Percentiles rank a stretch among this genome's conserved stretches.
These are phyloP conservation scores for Enteromius unitaeniatus DNA, from an alignment of 2,797 vertebrate genomes.

Conservation along the genomic window DNA sequence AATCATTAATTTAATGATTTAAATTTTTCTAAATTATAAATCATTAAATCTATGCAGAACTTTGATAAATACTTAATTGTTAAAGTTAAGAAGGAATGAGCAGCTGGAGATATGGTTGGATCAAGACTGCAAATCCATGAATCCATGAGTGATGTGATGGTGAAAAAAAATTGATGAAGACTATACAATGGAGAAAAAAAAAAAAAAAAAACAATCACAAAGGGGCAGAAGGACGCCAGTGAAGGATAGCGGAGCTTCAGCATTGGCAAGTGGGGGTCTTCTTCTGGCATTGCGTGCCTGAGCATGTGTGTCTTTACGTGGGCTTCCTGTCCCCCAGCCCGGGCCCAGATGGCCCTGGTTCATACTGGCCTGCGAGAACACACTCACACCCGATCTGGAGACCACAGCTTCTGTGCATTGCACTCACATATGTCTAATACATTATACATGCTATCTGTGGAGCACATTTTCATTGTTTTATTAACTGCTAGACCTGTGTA, in stretches of 20 bases:
- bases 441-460: conserved; percentile 35
- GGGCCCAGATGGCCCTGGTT: conserved; percentile 78
- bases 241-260: conserved; percentile 15
- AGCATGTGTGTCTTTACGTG: conserved; percentile 79
- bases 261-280: conserved; percentile 57
- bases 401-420: conserved; percentile 57
- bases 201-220: neutral
- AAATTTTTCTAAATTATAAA: neutral
- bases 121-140: neutral
- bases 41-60: neutral
- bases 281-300: conserved; percentile 70
- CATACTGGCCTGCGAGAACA: conserved; percentile 69
- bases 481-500: conserved; percentile 8
- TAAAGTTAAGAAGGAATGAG: neutral
- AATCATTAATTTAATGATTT: too few relatives aligned
- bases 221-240: neutral
- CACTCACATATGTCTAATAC: conserved; percentile 37
- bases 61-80: conserved; percentile 11
- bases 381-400: conserved; percentile 67
- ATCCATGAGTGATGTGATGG: neutral
- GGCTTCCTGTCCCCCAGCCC: conserved; percentile 82
- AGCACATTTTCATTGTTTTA: conserved; percentile 20
- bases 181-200: conserved; percentile 12
- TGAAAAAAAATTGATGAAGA: neutral
- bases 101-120: neutral